Evolutionary conservation across 2,113 vertebrate genomes (phyloP).

Genomic region (Phaethornis superciliosus): DNA sequence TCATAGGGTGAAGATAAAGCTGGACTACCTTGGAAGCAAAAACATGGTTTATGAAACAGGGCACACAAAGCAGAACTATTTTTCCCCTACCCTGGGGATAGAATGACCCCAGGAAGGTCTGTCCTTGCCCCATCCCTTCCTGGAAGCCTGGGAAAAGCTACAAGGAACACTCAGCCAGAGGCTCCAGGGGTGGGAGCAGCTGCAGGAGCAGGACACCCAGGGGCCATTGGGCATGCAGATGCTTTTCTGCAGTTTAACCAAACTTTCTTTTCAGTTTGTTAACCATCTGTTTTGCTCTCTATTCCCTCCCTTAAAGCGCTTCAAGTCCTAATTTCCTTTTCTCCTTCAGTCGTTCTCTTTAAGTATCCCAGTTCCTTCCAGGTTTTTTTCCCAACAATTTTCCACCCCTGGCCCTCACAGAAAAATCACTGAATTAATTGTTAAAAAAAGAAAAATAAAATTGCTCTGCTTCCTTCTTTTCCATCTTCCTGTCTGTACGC

Average conservation of each 20-base stretch:
- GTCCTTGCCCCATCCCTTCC: background rate
- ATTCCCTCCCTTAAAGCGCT: background rate
- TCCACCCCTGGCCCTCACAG: background rate
- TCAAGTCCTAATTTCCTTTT: background rate
- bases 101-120: background rate
- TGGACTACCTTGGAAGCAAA: background rate
- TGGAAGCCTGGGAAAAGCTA: background rate
- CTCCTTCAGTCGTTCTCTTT: background rate
- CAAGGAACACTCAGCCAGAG: background rate
- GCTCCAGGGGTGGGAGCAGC: background rate
- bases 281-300: background rate
- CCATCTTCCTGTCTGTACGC: background rate
- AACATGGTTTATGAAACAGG: background rate
- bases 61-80: background rate
- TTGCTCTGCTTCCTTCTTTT: background rate
- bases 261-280: background rate
- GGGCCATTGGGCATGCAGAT: background rate
- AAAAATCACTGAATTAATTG: background rate
- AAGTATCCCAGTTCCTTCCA: background rate
- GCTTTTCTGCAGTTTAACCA: background rate
- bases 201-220: background rate
- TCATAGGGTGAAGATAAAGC: background rate
- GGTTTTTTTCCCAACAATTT: background rate
- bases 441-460: background rate
- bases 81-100: background rate